A percentile compares a stretch with the other conserved stretches of the same genome.
Conservation (phyloP, 2,113 vertebrate genomes). For the Mastomys coucha region DNA sequence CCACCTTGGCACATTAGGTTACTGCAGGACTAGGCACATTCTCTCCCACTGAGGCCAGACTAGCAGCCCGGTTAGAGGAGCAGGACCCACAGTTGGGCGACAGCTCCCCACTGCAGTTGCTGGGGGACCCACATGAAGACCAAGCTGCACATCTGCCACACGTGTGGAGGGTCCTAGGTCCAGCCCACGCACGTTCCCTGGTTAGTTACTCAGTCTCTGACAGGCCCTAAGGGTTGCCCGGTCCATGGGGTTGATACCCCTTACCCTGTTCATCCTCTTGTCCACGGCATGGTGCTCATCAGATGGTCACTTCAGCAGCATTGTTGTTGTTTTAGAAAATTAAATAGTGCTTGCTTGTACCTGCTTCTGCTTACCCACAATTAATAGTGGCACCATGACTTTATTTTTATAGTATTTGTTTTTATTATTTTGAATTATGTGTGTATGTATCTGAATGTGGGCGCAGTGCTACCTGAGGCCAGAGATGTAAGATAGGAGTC, state of each 20-base stretch:
- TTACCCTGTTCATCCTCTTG: background rate
- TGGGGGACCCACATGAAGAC: no score
- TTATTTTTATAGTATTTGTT: background rate
- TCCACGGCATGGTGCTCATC: background rate
- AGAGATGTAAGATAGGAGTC: background rate
- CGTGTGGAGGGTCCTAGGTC: no score
- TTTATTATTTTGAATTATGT: background rate
- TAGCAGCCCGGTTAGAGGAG: no score
- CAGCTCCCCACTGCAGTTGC: no score
- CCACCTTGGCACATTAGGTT: no score
- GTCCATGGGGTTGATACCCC: background rate
- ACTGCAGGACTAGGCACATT: no score
- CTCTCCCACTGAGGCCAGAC: no score
- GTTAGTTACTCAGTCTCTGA: no score
- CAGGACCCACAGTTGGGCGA: no score
- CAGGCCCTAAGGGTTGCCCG: background rate
- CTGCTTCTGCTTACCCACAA: slow-evolving; percentile 1
- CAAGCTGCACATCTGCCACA: no score
- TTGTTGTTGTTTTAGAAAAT: background rate
- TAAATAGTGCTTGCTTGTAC: background rate
- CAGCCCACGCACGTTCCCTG: no score
- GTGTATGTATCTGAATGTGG: background rate
- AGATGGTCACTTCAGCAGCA: background rate
- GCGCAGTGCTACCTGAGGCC: background rate
- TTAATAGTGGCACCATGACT: background rate